These are phyloP conservation scores for Dasypolia templi DNA, from an alignment of 2,888 invertebrate species.

Conservation along the genomic window DNA sequence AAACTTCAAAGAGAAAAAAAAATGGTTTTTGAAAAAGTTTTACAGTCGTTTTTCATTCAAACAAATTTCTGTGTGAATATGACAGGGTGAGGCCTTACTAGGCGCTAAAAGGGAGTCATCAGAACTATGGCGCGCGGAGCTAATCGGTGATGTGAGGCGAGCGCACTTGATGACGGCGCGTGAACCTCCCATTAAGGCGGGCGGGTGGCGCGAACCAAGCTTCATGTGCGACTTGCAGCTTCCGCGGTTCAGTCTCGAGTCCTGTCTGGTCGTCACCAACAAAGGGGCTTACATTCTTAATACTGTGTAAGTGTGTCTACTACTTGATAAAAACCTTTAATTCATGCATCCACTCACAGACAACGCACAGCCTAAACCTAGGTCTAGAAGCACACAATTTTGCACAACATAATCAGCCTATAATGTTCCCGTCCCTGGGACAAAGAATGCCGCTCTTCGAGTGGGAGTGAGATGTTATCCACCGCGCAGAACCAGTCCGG, in stretches of 20 bases:
- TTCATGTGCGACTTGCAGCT: slow-evolving; percentile 86
- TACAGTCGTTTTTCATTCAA: not conserved
- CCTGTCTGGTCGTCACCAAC: slow-evolving; percentile 90
- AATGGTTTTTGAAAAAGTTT: too few relatives aligned
- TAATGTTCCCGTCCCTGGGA: too few relatives aligned
- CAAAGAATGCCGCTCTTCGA: too few relatives aligned
- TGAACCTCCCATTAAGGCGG: slow-evolving; percentile 71
- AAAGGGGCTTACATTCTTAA: slow-evolving; percentile 89
- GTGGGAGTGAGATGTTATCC: too few relatives aligned
- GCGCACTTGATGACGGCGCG: slow-evolving; percentile 82
- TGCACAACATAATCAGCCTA: too few relatives aligned
- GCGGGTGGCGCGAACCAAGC: slow-evolving; percentile 85
- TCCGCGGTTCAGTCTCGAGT: slow-evolving; percentile 84
- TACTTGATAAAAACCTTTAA: not conserved
- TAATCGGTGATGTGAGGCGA: slow-evolving; percentile 82
- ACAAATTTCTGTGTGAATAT: slow-evolving; percentile 1
- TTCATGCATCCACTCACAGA: not conserved
- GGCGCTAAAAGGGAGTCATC: slow-evolving; percentile 82
- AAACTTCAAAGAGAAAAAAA: too few relatives aligned
- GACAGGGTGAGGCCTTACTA: slow-evolving; percentile 80
- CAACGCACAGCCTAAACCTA: not conserved
- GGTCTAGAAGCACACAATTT: too few relatives aligned
- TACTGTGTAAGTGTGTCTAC: slow-evolving; percentile 81
- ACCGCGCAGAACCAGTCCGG: too few relatives aligned
- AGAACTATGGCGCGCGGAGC: slow-evolving; percentile 84